These are phyloP conservation scores for Gymnoscopelus braueri DNA, from an alignment of 2,797 vertebrate genomes.

Conservation along the genomic window DNA sequence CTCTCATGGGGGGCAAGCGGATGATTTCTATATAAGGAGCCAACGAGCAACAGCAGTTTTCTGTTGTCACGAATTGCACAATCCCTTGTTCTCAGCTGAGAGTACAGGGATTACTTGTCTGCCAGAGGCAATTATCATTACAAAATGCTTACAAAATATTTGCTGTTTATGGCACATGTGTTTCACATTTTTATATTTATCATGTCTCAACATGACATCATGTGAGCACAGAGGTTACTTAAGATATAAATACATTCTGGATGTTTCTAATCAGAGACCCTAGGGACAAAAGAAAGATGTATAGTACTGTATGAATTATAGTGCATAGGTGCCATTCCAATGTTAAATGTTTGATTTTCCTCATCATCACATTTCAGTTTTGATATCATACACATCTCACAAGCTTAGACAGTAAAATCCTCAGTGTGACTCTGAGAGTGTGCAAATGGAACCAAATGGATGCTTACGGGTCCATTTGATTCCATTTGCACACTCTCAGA, in stretches of 20 bases:
- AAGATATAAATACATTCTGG: constrained; percentile 66
- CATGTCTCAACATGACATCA: constrained; percentile 56
- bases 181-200: constrained; percentile 70
- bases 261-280: constrained; percentile 39
- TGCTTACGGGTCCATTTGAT: too few species aligned
- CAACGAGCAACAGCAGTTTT: constrained; percentile 51
- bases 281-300: constrained; percentile 36
- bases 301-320: constrained; percentile 13
- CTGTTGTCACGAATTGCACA: constrained; percentile 71
- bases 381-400: too few species aligned
- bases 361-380: too few species aligned
- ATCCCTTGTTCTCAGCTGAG: constrained; percentile 66
- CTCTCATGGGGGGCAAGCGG: constrained; percentile 38
- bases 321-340: constrained; percentile 30
- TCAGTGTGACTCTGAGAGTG: not conserved
- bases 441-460: not conserved
- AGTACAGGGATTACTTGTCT: constrained; percentile 63
- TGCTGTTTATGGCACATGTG: constrained; percentile 68
- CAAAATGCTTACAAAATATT: constrained; percentile 71
- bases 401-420: too few species aligned
- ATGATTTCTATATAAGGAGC: constrained; percentile 75
- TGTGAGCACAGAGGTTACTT: constrained; percentile 48
- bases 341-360: constrained; percentile 4
- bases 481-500: not conserved
- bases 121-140: constrained; percentile 73